Base-by-base conservation (phyloP, 2,888 invertebrate species). In the Habrosyne pyritoides region DNA sequence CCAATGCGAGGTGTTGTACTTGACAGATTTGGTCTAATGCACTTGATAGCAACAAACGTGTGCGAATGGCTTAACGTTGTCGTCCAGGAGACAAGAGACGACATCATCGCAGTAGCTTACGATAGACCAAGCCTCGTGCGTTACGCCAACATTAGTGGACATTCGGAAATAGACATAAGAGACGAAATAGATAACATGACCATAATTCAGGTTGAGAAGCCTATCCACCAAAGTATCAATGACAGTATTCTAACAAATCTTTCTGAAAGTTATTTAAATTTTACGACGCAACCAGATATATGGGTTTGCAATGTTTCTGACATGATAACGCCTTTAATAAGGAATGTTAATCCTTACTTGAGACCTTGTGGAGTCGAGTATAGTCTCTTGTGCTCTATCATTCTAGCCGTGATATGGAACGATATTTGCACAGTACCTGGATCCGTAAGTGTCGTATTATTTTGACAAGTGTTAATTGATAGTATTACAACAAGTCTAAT, bases 51-150 rank as follows among this genome's bases (percentile, higher is more conserved):
- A 1, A 98, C 98, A 12, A 98, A 98, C 81, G 90, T 98, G 10
- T 98, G 98, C 86, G 97, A 98, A 73, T 98, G 98, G 98, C 88
- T 98, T 6, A 96, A 96, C 80, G 96, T 97, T 1, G 93, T 98
- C 24, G 96, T 98, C 12, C 96, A 96, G 79, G 98, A 98, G 81
- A 98, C 98, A 1, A 95, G 96, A 77, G 97, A 97, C 76, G 97
- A 98, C 81, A 96, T 97, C 56, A 93, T 95, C 21, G 77, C 86
- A 2, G 85, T 92, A 28, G 90, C 91, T 0, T 89, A 89, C 64
- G 77, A 83, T 42, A 79, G 79, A 0, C 86, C 86, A 21, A 73
- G 81, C 3, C 77, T 86, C 1, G 66, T 87, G 6, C 74, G 86
- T 53, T 90, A 91, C 59, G 86, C 85, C 8, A 89, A 88, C 60